Conservation (phyloP, 2,888 invertebrate genomes). For the Gastracanthus pulcherrimus region DNA sequence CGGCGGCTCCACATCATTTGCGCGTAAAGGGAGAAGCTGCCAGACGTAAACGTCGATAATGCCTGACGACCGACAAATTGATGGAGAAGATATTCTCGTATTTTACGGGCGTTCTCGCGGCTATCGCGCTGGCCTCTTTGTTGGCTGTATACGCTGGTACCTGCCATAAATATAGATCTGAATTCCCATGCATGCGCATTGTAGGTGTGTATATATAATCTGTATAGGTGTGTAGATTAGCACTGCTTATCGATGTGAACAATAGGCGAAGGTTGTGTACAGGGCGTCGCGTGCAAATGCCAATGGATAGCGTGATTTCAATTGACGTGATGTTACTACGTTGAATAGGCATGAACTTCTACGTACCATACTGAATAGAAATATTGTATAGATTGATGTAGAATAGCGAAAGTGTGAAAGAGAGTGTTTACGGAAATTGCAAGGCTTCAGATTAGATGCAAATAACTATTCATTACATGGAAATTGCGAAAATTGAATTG, state of each 20-base stretch:
- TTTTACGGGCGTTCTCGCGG: not conserved
- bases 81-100: not conserved
- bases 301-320: not conserved
- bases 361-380: no score
- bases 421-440: not conserved
- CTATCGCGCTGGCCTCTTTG: not conserved
- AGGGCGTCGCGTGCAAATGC: not conserved
- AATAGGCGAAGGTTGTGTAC: not conserved
- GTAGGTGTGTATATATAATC: no score
- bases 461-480: no score
- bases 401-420: no score
- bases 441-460: no score
- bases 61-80: slow-evolving; percentile 21
- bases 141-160: not conserved
- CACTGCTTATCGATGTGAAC: not conserved
- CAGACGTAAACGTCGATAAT: slow-evolving; percentile 6
- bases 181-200: no score
- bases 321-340: not conserved
- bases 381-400: no score
- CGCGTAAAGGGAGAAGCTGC: not conserved
- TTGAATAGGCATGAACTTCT: not conserved
- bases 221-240: not conserved
- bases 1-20: not conserved
- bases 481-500: no score
- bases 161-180: not conserved